These are phyloP conservation scores for Poeciliopsis retropinna DNA, from an alignment of 2,113 vertebrate species.

Conservation along the genomic window DNA sequence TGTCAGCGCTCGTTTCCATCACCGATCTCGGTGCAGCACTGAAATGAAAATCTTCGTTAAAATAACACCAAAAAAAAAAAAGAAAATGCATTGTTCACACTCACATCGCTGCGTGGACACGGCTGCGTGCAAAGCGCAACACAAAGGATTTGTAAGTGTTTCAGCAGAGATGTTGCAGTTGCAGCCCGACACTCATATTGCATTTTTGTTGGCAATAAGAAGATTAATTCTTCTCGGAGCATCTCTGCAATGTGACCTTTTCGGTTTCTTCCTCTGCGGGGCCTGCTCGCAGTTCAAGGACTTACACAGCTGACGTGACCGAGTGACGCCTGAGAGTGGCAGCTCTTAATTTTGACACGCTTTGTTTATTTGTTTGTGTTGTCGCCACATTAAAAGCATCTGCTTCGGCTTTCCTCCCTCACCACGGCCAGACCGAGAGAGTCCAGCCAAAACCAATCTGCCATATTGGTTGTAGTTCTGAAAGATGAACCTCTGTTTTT, in stretches of 20 bases:
- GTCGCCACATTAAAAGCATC: constrained; percentile 28
- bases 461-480: constrained; percentile 20
- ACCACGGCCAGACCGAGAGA: background rate
- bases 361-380: constrained; percentile 38
- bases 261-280: constrained; percentile 66
- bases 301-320: constrained; percentile 73
- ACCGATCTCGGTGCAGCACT: constrained; percentile 34
- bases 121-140: constrained; percentile 35
- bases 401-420: constrained; percentile 10
- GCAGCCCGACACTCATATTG: constrained; percentile 15
- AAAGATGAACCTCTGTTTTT: background rate
- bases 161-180: constrained; percentile 1
- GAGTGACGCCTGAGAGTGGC: constrained; percentile 71
- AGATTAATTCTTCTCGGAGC: constrained; percentile 45
- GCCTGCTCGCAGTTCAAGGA: constrained; percentile 80
- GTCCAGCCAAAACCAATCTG: constrained; percentile 18
- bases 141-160: constrained; percentile 42
- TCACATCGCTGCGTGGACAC: constrained; percentile 28
- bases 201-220: constrained; percentile 13
- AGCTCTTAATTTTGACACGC: constrained; percentile 56
- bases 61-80: constrained; percentile 26
- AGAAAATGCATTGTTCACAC: constrained; percentile 52
- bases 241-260: constrained; percentile 74
- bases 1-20: constrained; percentile 48
- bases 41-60: constrained; percentile 22